Conservation (phyloP, 2,888 invertebrate species). For the Aporophyla lueneburgensis region DNA sequence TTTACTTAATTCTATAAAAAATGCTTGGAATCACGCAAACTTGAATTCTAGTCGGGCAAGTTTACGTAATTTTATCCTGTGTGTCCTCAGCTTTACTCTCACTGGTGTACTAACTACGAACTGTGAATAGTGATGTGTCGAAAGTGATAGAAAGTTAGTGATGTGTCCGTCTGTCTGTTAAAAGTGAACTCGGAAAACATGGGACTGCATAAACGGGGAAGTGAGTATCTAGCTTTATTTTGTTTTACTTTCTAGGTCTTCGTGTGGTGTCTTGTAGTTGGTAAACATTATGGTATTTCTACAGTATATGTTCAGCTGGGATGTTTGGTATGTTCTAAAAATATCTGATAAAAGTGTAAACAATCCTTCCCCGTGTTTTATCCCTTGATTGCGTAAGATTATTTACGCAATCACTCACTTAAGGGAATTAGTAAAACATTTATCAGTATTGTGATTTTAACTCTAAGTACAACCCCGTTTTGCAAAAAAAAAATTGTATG, state of each 20-base stretch:
- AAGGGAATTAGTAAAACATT: too few relatives aligned
- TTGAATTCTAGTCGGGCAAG: slow-evolving; percentile 51
- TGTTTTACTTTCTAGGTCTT: background rate
- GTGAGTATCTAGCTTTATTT: slow-evolving; percentile 77
- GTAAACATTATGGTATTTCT: background rate
- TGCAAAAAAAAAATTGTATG: too few relatives aligned
- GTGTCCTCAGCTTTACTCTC: slow-evolving; percentile 61
- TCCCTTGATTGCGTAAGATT: too few relatives aligned
- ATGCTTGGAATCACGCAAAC: slow-evolving; percentile 34
- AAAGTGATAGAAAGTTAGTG: slow-evolving; percentile 79
- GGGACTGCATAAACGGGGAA: slow-evolving; percentile 86
- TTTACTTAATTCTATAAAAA: slow-evolving; percentile 50
- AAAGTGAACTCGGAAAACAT: slow-evolving; percentile 73
- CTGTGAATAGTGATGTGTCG: slow-evolving; percentile 71
- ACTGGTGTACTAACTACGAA: slow-evolving; percentile 52
- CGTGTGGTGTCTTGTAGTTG: background rate
- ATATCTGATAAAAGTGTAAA: too few relatives aligned
- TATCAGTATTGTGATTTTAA: too few relatives aligned
- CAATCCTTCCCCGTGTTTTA: too few relatives aligned
- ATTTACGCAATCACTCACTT: too few relatives aligned
- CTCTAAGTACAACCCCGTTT: too few relatives aligned
- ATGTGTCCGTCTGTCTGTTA: slow-evolving; percentile 71
- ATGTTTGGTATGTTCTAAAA: too few relatives aligned
- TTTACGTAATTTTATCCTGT: slow-evolving; percentile 63
- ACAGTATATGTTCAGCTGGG: background rate